Evolutionary conservation across 2,888 invertebrate genomes (phyloP), one percentile per base, ranked within the genome.

Genomic region (Exocentrus adspersus): DNA sequence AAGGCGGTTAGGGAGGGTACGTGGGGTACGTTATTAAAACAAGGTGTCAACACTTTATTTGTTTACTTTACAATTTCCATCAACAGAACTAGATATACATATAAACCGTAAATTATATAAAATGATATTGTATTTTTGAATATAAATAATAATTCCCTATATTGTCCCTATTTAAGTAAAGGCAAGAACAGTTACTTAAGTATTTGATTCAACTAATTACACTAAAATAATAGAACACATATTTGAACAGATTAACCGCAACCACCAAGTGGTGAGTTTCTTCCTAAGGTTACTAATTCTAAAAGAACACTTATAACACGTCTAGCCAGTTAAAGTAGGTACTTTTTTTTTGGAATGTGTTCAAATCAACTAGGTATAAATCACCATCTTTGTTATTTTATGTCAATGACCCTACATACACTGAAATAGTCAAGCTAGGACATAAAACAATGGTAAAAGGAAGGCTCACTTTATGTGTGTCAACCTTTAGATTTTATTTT

Each of bases 271-370:
- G 48, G 48, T 48, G 28, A 14, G n/a, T 37, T 28, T 48, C 28
- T 28, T 24, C 16, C 14, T 16, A 0, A 45, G 24, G 7, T 24
- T 5, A n/a, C 21, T 50, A 30, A 16, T 7, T 30, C 7, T 28
- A 50, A n/a, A n/a, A n/a, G n/a, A n/a, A 37, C 17, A 10, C 16
- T 14, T 43, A 24, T 19, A 43, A 16, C 42, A 28, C 7, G 43
- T 10, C 43, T 54, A 43, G 21, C 53, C 28, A 54, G 12, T 7
- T 43, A 54, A 54, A 54, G 43, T 54, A 54, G 28, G 14, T 45
- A n/a, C n/a, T n/a, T n/a, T n/a, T n/a, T n/a, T n/a, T n/a, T 42
- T 43, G 54, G 54, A 54, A 54, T 54, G 54, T 43, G 17, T 37
- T 14, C 37, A 37, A n/a, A 12, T 14, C 12, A 37, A 5, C 37